phyloP scores from a whole-genome alignment of 2,888 invertebrate species.

The Pterostichus niger region DNA sequence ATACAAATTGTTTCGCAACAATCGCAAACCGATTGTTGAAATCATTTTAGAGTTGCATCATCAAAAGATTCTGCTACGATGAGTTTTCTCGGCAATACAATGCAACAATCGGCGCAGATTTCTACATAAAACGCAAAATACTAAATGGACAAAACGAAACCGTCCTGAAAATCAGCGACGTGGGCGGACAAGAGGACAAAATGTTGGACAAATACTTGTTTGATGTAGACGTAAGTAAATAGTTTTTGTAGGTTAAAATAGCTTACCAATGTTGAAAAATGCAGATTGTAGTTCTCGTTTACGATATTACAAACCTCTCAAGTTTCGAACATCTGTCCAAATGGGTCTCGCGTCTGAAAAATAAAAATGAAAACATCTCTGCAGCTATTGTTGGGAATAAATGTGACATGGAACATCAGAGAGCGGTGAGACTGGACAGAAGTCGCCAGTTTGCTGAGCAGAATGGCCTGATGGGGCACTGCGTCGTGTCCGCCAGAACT shows the following conservation, averaged over 20 bases:
- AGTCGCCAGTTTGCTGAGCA: constrained; percentile 84
- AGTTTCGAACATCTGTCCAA: constrained; percentile 88
- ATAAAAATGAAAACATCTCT: constrained; percentile 78
- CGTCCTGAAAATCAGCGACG: constrained; percentile 89
- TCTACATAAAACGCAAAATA: constrained; percentile 83
- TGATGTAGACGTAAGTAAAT: constrained; percentile 82
- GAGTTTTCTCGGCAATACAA: constrained; percentile 81
- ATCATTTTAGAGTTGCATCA: constrained; percentile 81
- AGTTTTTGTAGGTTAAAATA: constrained; percentile 13
- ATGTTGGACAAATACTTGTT: constrained; percentile 90
- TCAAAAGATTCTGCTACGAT: constrained; percentile 83
- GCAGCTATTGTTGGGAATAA: constrained; percentile 85
- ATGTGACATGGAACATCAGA: constrained; percentile 87
- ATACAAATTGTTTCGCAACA: background rate
- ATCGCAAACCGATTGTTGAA: constrained; percentile 22
- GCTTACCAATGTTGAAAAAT: constrained; percentile 8
- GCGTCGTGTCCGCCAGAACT: constrained; percentile 85
- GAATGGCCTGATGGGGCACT: constrained; percentile 80
- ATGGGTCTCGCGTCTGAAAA: constrained; percentile 82
- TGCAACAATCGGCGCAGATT: constrained; percentile 86
- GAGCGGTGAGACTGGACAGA: constrained; percentile 83
- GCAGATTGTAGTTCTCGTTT: constrained; percentile 88
- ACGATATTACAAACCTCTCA: constrained; percentile 89
- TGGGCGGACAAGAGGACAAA: constrained; percentile 88
- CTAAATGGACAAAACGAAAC: constrained; percentile 80